Percentiles rank a stretch among this genome's conserved stretches.
These are phyloP conservation scores for Riparia riparia DNA, from an alignment of 2,113 vertebrate species.

Conservation along the genomic window DNA sequence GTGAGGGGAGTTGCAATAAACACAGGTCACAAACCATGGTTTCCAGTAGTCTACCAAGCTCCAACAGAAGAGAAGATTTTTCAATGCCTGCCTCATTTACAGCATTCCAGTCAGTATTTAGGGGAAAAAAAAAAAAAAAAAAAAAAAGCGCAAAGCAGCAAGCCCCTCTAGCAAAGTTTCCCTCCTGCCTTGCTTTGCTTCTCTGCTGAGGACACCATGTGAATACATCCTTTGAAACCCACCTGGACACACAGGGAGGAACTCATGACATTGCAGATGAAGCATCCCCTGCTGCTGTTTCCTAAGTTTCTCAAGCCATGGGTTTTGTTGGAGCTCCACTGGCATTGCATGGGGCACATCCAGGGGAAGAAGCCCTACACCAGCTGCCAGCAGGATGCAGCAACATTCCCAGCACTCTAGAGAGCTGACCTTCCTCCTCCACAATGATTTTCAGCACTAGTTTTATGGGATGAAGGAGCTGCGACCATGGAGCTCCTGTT, in stretches of 20 bases:
- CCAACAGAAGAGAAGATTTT: not conserved
- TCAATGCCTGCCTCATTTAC: not conserved
- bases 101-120: not conserved
- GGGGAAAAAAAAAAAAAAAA: not conserved
- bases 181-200: not conserved
- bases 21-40: not conserved
- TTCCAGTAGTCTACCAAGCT: not conserved
- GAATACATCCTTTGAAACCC: not conserved
- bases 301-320: not conserved
- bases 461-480: not conserved
- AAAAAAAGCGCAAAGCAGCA: too few relatives aligned
- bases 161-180: not conserved
- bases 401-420: not conserved
- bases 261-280: not conserved
- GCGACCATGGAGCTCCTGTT: not conserved
- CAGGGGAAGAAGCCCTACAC: accelerated
- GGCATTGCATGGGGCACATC: accelerated
- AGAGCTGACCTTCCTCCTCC: not conserved
- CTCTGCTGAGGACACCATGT: not conserved
- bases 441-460: not conserved
- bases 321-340: not conserved
- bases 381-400: not conserved
- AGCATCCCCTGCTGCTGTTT: not conserved
- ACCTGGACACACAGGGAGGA: not conserved
- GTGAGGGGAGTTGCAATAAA: not conserved